phyloP scores from a whole-genome alignment of 2,797 vertebrate species.

The Melanotaenia trifasciata region DNA sequence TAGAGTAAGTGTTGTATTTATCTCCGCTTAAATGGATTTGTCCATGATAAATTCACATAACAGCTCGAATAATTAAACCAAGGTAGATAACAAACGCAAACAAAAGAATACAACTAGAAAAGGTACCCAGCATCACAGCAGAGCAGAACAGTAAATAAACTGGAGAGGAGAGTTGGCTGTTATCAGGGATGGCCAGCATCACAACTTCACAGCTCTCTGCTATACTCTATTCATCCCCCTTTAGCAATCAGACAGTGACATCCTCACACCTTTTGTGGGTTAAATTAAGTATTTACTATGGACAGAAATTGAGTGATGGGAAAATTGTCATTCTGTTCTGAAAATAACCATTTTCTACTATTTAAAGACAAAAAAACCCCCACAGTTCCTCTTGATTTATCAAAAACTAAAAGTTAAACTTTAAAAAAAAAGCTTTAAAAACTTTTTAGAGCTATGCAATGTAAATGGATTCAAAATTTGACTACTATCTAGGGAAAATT shows the following conservation, averaged over 20 bases:
- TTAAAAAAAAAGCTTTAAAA: too few relatives aligned
- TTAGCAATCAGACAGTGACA: not conserved
- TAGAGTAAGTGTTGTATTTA: too few relatives aligned
- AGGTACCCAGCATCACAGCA: not conserved
- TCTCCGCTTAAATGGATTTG: not conserved
- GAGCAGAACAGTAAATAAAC: too few relatives aligned
- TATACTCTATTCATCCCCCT: not conserved
- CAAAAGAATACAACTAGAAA: not conserved
- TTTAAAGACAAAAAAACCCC: too few relatives aligned
- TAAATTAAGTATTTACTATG: not conserved
- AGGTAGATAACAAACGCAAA: not conserved
- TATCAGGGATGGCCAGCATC: not conserved
- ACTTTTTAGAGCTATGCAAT: too few relatives aligned
- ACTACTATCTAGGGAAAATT: slow-evolving; percentile 23
- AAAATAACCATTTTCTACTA: too few relatives aligned
- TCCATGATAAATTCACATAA: not conserved
- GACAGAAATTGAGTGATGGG: not conserved
- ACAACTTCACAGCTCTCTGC: not conserved
- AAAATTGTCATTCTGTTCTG: too few relatives aligned
- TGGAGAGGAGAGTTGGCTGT: not conserved
- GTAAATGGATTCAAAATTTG: not conserved
- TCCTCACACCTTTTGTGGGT: too few relatives aligned
- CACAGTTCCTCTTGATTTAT: too few relatives aligned
- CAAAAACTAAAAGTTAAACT: too few relatives aligned
- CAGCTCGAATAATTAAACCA: not conserved